Evolutionary conservation across 2,797 vertebrate genomes (phyloP).

Genomic region (Amphiprion clarkii): DNA sequence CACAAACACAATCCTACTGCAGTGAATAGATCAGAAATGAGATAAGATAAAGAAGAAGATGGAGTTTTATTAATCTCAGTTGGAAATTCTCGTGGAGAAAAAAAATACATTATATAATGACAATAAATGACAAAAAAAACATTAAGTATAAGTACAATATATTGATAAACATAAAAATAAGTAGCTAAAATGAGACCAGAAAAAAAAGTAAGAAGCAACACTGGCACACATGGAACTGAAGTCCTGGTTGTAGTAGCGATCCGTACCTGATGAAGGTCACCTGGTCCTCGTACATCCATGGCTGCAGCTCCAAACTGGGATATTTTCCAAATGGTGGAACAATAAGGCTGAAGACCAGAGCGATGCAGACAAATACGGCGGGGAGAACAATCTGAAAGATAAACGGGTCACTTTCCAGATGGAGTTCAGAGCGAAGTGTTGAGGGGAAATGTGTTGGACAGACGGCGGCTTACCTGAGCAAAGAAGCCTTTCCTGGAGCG

Average conservation of each 20-base stretch:
- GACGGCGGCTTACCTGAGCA: constrained; percentile 88
- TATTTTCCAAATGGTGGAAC: constrained; percentile 98
- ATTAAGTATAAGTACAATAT: no score
- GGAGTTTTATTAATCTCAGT: no score
- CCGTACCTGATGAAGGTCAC: constrained; percentile 92
- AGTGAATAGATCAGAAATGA: not conserved
- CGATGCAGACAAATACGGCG: constrained; percentile 97
- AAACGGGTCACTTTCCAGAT: not conserved
- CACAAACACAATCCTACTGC: no score
- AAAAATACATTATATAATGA: no score
- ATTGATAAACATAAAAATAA: no score
- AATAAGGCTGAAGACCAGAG: constrained; percentile 95
- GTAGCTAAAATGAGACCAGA: no score
- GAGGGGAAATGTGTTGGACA: no score
- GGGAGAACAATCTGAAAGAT: constrained; percentile 93
- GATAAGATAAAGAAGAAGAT: no score
- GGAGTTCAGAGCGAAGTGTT: accelerated
- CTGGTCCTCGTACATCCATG: constrained; percentile 98
- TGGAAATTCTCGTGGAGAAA: no score
- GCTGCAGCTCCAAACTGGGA: constrained; percentile 93
- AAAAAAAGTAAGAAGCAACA: no score
- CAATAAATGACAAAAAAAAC: no score
- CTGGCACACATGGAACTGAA: no score
- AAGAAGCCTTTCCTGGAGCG: constrained; percentile 97
- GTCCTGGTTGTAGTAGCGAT: not conserved